Evolutionary conservation across 2,113 vertebrate species (phyloP), one percentile per base, ranked within the genome.

Genomic region (Colius striatus): DNA sequence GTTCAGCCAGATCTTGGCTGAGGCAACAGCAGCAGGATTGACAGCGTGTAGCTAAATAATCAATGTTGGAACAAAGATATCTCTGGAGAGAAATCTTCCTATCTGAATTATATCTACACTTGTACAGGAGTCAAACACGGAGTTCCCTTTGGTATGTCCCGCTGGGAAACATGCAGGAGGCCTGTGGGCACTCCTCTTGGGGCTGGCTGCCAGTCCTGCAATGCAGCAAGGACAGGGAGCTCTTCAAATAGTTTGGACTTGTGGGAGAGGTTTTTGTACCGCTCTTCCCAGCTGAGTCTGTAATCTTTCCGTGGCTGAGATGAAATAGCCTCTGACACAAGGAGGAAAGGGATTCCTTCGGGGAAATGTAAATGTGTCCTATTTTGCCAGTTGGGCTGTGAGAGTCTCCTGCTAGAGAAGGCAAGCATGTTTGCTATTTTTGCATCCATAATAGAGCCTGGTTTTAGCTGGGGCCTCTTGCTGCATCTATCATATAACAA

Each of bases 101-200:
- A 4, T 45, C 75, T 79, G 75, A 91, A 29, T 58, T 74, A 16
- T 60, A 54, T 45, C 61, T 78, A 45, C 15, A 84, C 12, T 5
- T n/a, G 36, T 47, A 58, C 43, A 51, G n/a, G 16, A 62, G 27
- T 50, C 80, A 87, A 87, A 57, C n/a, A n/a, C 22, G 47, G 36
- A 17, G 7, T 63, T 79, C 68, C 32, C 36, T 71, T 73, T 45
- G 27, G 10, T 76, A 38, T 10, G 38, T 0, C 4, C 65, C 27
- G 12, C 16, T 2, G 5, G 34, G 25, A 91, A 82, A 55, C 13
- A 8, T 4, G 6, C 51, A 77, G 54, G 47, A 48, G 11, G 13
- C 13, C n/a, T 58, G 16, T 13, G 50, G 45, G 48, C 2, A 2
- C 32, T 75, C 38, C 23, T 23, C 58, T 53, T 0, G 0, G 57